These are phyloP conservation scores for Rambutsinella grinnellia DNA, from an alignment of 2,888 invertebrate species.

Conservation along the genomic window DNA sequence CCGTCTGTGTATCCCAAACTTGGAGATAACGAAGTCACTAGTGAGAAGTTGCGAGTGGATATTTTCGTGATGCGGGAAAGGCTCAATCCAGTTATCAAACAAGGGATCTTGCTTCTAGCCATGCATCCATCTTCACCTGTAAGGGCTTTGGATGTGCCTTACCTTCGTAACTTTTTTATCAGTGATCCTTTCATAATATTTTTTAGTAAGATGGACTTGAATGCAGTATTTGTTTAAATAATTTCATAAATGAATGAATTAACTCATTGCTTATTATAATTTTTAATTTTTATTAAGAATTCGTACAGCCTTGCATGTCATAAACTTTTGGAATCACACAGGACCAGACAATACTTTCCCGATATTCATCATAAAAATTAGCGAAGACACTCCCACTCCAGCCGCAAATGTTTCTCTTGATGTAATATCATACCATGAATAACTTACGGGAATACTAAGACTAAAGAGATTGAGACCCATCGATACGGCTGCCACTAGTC, in stretches of 20 bases:
- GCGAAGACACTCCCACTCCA: slow-evolving; percentile 42
- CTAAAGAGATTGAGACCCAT: slow-evolving; percentile 51
- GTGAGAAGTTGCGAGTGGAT: slow-evolving; percentile 25
- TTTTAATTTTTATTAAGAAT: slow-evolving; percentile 12
- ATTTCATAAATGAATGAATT: background rate
- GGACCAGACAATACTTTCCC: slow-evolving; percentile 21
- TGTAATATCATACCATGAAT: slow-evolving; percentile 40
- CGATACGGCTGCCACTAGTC: slow-evolving; percentile 46
- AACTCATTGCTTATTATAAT: slow-evolving; percentile 10
- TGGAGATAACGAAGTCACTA: slow-evolving; percentile 39
- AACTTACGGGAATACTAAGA: slow-evolving; percentile 39
- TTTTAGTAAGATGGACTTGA: background rate
- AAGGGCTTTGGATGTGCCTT: background rate
- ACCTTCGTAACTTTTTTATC: background rate
- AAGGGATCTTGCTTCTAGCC: slow-evolving; percentile 15
- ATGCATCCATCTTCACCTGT: slow-evolving; percentile 6
- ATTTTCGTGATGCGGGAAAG: no score
- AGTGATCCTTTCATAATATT: background rate
- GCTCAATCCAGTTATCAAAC: no score
- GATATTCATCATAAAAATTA: slow-evolving; percentile 42
- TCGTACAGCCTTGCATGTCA: no score
- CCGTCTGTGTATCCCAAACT: background rate
- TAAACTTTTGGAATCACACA: no score
- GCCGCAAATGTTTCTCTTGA: slow-evolving; percentile 48
- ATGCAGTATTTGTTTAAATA: background rate